Evolutionary conservation across 2,888 invertebrate species (phyloP).

Genomic region (Eretmocerus hayati): DNA sequence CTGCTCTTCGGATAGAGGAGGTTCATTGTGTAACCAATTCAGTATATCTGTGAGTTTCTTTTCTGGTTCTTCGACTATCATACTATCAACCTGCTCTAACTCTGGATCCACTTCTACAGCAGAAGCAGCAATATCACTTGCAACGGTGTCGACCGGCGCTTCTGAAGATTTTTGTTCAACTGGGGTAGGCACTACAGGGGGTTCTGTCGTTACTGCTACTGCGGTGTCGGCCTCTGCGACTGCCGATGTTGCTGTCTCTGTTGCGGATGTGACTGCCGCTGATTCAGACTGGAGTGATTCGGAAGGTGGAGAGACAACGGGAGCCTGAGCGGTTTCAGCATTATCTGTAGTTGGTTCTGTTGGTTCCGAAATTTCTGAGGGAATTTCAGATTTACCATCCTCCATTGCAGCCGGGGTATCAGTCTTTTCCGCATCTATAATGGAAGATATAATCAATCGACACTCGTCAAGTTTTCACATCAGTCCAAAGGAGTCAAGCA

Average conservation of each 20-base stretch:
- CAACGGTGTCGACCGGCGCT: background rate
- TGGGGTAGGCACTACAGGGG: background rate
- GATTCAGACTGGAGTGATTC: too few species aligned
- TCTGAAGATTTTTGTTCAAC: background rate
- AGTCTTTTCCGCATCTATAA: background rate
- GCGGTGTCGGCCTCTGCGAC: background rate
- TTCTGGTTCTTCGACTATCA: background rate
- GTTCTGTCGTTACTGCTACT: background rate
- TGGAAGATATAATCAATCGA: too few species aligned
- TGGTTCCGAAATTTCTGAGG: background rate
- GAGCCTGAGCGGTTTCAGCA: background rate
- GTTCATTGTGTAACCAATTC: conserved; percentile 59
- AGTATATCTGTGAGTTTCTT: conserved; percentile 53
- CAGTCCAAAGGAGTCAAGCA: too few species aligned
- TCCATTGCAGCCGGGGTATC: background rate
- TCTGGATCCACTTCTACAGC: background rate
- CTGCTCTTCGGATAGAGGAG: conserved; percentile 57
- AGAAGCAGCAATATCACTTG: background rate
- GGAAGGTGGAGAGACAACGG: too few species aligned
- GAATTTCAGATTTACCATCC: background rate
- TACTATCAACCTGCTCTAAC: background rate
- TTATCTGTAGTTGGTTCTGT: too few species aligned
- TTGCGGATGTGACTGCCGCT: too few species aligned
- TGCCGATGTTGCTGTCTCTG: too few species aligned
- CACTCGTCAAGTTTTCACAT: too few species aligned